Evolutionary conservation across 1,140 invertebrate genomes (phyloP).

Genomic region (Cataglyphis hispanica): DNA sequence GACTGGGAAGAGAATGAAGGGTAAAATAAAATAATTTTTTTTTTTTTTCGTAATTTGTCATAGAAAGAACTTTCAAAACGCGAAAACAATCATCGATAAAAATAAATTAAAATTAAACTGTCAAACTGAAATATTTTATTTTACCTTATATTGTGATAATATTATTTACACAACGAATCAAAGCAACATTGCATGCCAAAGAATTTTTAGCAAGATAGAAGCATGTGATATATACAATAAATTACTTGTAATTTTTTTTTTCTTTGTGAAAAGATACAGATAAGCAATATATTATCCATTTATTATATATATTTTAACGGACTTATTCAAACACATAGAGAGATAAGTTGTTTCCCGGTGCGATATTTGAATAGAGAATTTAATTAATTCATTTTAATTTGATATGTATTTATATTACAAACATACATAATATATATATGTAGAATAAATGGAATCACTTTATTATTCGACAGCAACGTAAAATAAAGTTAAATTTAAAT

Average conservation of each 20-base stretch:
- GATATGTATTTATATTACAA: not conserved
- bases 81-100: not conserved
- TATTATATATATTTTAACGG: conserved; percentile 31
- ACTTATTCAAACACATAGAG: not conserved
- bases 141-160: conserved; percentile 36
- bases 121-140: conserved; percentile 14
- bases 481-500: not conserved
- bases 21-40: conserved; percentile 27
- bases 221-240: not conserved
- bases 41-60: not conserved
- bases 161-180: not conserved
- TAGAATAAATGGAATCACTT: not conserved
- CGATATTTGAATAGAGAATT: not conserved
- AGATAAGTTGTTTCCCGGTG: not conserved
- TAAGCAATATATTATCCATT: conserved; percentile 2
- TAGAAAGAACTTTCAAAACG: not conserved
- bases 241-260: conserved; percentile 33
- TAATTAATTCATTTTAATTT: conserved; percentile 21
- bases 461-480: not conserved
- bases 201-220: conserved; percentile 5
- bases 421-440: not conserved
- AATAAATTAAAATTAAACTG: too few relatives aligned
- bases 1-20: not conserved
- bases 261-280: conserved; percentile 1
- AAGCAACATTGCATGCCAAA: conserved; percentile 30